Base-by-base conservation (phyloP, 2,888 invertebrate genomes). In the Volucella bombylans region DNA sequence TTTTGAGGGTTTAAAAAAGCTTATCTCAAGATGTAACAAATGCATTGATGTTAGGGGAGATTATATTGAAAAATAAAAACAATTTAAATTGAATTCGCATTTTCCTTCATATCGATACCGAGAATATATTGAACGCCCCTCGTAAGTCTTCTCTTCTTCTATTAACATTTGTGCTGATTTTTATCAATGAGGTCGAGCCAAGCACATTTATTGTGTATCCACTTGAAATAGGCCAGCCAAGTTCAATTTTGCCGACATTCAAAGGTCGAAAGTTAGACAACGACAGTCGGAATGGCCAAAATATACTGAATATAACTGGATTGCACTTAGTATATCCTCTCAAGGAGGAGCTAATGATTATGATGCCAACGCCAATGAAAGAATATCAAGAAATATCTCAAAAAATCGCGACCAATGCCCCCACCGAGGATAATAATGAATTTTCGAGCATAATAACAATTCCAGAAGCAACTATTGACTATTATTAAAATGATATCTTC, bases 191-290 rank as follows among this genome's bases (percentile, higher is more conserved):
- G 12, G 65, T 45, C 1, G 45, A 45, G 23, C 38, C 62, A 0
- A 47, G 41, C 1, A 31, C 65, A 50, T 72, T 65, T 31, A 43
- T 79, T n/a, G 78, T 79, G n/a, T 79, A 72, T 23, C 78, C 78
- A 10, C 52, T 52, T 52, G 49, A 45, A 59, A 38, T 59, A 8
- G 50, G 41, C 4, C 38, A 61, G 6, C 11, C 23, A 0, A 41
- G 23, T 52, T 9, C 49, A 11, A 15, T 57, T 11, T 49, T n/a
- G 10, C 6, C 52, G 4, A 59, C 10, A 39, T 31, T 67, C 15
- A 3, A 38, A 10, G 10, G 10, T 10, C 45, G 39, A 10, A 52
- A 45, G 39, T 47, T 65, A 2, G 45, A 47, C 11, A 39, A 3
- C 4, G 31, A 23, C 2, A 12, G 9, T 18, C 9, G 12, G 14